Evolutionary conservation across 2,113 vertebrate species (phyloP).

Genomic region (Paradoxurus hermaphroditus): DNA sequence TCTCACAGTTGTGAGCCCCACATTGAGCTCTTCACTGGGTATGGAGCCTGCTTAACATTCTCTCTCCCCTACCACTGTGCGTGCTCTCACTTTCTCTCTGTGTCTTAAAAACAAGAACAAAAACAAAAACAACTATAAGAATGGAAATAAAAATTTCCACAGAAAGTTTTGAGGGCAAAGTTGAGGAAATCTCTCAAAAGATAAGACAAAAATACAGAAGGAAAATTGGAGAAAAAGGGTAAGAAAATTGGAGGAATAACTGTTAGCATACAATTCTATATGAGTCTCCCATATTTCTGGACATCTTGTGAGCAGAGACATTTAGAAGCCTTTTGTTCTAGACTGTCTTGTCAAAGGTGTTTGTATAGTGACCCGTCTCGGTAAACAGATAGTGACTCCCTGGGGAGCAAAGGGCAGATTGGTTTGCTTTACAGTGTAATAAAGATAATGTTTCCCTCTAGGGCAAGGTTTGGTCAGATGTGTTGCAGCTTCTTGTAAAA

Average conservation of each 20-base stretch:
- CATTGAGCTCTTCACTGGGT: no score
- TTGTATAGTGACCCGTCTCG: neutral
- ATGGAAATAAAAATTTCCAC: neutral
- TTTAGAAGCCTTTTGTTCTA: neutral
- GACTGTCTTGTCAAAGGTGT: neutral
- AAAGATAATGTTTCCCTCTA: neutral
- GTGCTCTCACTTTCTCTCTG: no score
- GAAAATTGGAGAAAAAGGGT: neutral
- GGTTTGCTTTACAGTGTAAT: neutral
- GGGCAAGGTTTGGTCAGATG: neutral
- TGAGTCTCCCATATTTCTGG: neutral
- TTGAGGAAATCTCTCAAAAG: neutral
- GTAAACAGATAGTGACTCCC: neutral
- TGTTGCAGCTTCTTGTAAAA: neutral
- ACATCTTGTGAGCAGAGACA: neutral
- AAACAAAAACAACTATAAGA: neutral
- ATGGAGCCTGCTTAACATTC: no score
- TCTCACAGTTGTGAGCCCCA: no score
- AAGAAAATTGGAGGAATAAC: neutral
- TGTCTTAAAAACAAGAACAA: no score
- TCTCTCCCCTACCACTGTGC: no score
- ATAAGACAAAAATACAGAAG: neutral
- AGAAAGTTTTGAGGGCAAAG: neutral
- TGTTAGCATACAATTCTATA: neutral
- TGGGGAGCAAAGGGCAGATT: neutral